These are phyloP conservation scores for Pygoscelis adeliae DNA, from an alignment of 2,113 vertebrate species.

Conservation along the genomic window DNA sequence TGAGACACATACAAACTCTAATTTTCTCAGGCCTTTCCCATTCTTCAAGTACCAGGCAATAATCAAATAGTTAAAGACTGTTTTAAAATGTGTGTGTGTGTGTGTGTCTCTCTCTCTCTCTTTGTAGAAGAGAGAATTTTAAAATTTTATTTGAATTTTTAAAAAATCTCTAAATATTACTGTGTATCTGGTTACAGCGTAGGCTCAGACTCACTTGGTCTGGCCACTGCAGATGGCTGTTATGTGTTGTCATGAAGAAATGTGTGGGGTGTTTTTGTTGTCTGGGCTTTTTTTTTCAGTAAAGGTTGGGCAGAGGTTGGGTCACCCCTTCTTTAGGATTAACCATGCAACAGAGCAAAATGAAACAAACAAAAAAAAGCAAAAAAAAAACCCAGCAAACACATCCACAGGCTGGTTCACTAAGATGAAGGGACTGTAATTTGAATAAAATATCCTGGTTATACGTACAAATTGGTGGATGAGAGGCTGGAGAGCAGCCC, in stretches of 20 bases:
- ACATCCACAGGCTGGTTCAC: not conserved
- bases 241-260: not conserved
- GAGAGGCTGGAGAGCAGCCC: not conserved
- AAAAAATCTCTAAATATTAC: not conserved
- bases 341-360: not conserved
- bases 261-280: fast-evolving
- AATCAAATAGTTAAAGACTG: not conserved
- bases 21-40: not conserved
- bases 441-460: not conserved
- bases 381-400: not conserved
- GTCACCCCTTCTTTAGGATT: not conserved
- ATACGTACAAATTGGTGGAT: not conserved
- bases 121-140: not conserved
- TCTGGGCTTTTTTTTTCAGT: not conserved
- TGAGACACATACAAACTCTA: not conserved
- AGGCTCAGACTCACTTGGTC: not conserved
- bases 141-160: not conserved
- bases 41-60: not conserved
- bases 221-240: not conserved
- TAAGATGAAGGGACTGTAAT: not conserved
- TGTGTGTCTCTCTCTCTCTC: not conserved
- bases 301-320: not conserved
- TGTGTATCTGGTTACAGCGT: fast-evolving
- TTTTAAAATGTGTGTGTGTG: not conserved
- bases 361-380: fast-evolving